Evolutionary conservation across 2,797 vertebrate species (phyloP).

Genomic region (Morus bassanus): DNA sequence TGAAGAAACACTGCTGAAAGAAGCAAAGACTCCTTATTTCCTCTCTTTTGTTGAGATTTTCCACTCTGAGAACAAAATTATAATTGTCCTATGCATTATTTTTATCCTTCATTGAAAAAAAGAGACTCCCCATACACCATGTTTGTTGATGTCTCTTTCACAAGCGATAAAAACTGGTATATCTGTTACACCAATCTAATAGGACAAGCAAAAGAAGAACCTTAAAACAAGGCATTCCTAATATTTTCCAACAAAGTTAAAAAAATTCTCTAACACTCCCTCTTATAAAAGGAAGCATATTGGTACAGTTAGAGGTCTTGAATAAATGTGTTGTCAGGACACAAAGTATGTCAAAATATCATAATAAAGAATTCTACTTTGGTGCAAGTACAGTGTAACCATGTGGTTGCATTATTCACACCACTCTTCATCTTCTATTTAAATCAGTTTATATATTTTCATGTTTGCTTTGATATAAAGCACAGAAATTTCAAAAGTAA

Average conservation of each 20-base stretch:
- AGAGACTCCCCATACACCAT: background rate
- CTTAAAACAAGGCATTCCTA: background rate
- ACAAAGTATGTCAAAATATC: background rate
- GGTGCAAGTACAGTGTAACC: background rate
- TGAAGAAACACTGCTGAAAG: background rate
- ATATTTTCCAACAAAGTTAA: background rate
- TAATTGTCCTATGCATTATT: background rate
- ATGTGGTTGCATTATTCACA: background rate
- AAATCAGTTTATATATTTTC: background rate
- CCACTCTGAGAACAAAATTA: background rate
- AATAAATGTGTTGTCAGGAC: background rate
- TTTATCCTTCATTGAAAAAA: background rate
- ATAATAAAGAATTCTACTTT: background rate
- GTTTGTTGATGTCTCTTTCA: background rate
- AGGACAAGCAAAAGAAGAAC: background rate
- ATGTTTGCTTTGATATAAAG: background rate
- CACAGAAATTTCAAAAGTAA: background rate
- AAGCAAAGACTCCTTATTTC: background rate
- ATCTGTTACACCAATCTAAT: background rate
- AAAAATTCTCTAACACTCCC: background rate
- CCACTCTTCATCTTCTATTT: background rate
- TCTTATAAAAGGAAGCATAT: background rate
- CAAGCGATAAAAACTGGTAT: background rate
- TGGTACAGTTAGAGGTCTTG: background rate
- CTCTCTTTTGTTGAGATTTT: background rate